Evolutionary conservation across 2,888 invertebrate genomes (phyloP).

Genomic region (Candidula unifasciata): DNA sequence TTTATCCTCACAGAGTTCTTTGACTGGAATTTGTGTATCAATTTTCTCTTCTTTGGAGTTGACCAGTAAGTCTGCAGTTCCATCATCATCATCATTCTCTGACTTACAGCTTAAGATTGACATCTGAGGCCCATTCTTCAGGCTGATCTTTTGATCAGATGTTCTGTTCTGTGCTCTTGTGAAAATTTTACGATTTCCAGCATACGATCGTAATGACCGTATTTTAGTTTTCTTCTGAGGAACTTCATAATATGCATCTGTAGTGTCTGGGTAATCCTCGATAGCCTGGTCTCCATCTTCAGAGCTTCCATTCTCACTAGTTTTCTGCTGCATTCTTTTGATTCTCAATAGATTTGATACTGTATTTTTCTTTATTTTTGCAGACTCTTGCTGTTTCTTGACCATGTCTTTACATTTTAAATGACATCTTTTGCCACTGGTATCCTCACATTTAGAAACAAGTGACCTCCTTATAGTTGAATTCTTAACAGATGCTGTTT

Average conservation of each 20-base stretch:
- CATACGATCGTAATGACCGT: conserved; percentile 45
- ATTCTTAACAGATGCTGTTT: neutral
- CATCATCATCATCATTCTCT: conserved; percentile 23
- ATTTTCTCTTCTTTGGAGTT: neutral
- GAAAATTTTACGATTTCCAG: conserved; percentile 47
- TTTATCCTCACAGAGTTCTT: conserved; percentile 1
- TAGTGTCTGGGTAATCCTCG: conserved; percentile 9
- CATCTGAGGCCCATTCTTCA: conserved; percentile 36
- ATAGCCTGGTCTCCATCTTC: conserved; percentile 11
- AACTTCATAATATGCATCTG: conserved; percentile 1
- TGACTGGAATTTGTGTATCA: neutral
- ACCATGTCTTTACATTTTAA: conserved; percentile 19
- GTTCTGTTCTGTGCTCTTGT: neutral
- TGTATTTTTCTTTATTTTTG: conserved; percentile 45
- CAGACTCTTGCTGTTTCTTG: conserved; percentile 8
- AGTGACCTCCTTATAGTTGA: conserved; percentile 17
- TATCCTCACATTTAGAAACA: neutral
- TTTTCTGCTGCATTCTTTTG: conserved; percentile 36
- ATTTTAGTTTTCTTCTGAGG: conserved; percentile 17
- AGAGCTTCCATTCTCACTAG: conserved; percentile 30
- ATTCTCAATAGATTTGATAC: conserved; percentile 44
- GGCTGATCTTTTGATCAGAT: conserved; percentile 12
- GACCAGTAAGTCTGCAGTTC: neutral
- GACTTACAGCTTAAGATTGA: conserved; percentile 24
- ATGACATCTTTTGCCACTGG: neutral